Percentiles rank a stretch among this genome's conserved stretches.
These are phyloP conservation scores for Sturnus vulgaris DNA, from an alignment of 2,113 vertebrate genomes.

Conservation along the genomic window DNA sequence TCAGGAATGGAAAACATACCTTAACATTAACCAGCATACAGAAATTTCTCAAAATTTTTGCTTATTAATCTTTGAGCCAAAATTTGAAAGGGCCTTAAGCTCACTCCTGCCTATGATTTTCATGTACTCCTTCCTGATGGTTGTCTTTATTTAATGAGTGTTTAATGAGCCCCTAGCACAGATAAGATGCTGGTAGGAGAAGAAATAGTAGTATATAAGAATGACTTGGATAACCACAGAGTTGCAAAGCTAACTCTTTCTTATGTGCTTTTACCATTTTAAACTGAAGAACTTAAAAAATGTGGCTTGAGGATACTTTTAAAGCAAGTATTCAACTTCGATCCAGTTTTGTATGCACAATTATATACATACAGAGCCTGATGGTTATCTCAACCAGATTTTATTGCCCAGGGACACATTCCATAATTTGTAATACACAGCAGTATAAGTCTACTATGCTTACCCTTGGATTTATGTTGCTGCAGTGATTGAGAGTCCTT, in stretches of 20 bases:
- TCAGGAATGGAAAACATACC: constrained; percentile 36
- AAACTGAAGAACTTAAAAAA: background rate
- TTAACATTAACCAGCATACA: background rate
- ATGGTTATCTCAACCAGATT: background rate
- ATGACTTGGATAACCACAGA: background rate
- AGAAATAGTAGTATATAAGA: background rate
- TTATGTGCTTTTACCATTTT: background rate
- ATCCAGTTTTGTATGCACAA: background rate
- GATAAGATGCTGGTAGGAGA: background rate
- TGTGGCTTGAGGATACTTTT: background rate
- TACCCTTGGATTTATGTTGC: background rate
- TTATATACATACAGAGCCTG: background rate
- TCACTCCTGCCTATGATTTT: background rate
- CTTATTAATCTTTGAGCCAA: background rate
- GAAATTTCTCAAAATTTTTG: background rate
- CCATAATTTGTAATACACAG: background rate
- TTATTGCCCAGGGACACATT: constrained; percentile 23
- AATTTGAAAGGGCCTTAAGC: background rate
- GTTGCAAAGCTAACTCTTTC: background rate
- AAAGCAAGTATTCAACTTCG: constrained; percentile 1
- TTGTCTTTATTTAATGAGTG: background rate
- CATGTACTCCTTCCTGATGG: background rate
- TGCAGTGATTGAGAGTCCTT: background rate
- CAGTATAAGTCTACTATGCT: background rate
- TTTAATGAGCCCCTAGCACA: background rate